These are phyloP conservation scores for Bovichtus diacanthus DNA, from an alignment of 2,797 vertebrate genomes.

Conservation along the genomic window DNA sequence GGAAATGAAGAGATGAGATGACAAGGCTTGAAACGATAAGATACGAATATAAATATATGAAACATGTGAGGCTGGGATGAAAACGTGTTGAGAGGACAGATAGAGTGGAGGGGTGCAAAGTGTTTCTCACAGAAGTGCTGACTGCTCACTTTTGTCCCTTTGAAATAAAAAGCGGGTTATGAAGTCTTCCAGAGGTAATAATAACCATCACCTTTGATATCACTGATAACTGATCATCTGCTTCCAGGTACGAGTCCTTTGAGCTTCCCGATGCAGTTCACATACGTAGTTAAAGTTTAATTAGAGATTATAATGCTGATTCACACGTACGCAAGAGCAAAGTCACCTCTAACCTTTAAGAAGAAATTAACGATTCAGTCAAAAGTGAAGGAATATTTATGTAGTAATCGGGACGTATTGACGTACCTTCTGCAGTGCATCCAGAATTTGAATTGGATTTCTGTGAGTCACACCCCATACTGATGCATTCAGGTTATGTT, in stretches of 20 bases:
- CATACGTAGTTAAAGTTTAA: conserved; percentile 23
- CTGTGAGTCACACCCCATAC: neutral
- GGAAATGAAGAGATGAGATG: conserved; percentile 63
- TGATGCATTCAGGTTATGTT: neutral
- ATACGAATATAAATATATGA: conserved; percentile 8
- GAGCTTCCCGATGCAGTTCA: neutral
- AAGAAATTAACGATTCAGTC: neutral
- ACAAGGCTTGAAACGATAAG: neutral
- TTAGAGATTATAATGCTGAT: neutral
- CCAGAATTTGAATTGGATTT: neutral
- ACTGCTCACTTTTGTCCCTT: neutral
- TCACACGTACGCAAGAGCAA: neutral
- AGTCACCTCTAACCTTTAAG: neutral
- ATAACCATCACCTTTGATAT: conserved; percentile 10
- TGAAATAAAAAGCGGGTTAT: conserved; percentile 15
- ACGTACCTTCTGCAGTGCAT: neutral
- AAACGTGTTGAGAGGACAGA: conserved; percentile 14
- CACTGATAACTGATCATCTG: conserved; percentile 1
- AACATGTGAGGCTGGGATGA: neutral
- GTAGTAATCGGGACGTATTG: neutral
- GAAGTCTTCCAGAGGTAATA: conserved; percentile 17
- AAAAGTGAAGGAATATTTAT: neutral
- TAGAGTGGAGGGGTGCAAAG: neutral
- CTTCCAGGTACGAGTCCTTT: neutral
- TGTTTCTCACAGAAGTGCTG: neutral